Conservation (phyloP, 2,113 vertebrate genomes). For the Marmota flaviventris region DNA sequence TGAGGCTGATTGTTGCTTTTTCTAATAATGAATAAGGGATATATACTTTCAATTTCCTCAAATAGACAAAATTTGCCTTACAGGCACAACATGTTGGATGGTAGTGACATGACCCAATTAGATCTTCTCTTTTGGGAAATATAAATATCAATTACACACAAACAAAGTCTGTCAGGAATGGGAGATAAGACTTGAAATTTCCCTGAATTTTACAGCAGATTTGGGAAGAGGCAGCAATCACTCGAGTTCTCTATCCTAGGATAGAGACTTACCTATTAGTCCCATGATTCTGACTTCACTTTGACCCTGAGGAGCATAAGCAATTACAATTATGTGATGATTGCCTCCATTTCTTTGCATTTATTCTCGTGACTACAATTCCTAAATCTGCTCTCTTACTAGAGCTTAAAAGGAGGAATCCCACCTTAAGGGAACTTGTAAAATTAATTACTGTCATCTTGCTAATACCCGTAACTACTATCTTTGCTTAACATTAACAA, state of each 20-base stretch:
- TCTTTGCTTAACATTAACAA: constrained; percentile 41
- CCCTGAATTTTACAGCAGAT: neutral
- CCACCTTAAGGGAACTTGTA: neutral
- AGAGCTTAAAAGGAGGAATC: neutral
- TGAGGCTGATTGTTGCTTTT: neutral
- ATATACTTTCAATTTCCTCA: constrained; percentile 21
- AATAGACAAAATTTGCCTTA: constrained; percentile 31
- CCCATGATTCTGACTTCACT: neutral
- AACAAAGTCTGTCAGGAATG: constrained; percentile 21
- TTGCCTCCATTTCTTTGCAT: neutral
- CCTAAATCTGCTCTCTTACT: constrained; percentile 3
- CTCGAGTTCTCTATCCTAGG: neutral
- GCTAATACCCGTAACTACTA: neutral
- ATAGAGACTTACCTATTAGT: neutral
- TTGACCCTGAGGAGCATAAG: neutral
- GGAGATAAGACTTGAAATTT: constrained; percentile 17
- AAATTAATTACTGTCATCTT: neutral
- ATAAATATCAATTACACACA: constrained; percentile 33
- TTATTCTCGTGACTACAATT: neutral
- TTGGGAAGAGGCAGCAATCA: neutral
- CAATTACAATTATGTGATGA: neutral
- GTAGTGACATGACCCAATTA: constrained; percentile 12
- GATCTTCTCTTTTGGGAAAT: neutral
- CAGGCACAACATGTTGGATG: neutral
- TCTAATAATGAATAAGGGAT: neutral